Evolutionary conservation across 1,140 invertebrate genomes (phyloP).

Genomic region (Mycetomoellerius zeteki): DNA sequence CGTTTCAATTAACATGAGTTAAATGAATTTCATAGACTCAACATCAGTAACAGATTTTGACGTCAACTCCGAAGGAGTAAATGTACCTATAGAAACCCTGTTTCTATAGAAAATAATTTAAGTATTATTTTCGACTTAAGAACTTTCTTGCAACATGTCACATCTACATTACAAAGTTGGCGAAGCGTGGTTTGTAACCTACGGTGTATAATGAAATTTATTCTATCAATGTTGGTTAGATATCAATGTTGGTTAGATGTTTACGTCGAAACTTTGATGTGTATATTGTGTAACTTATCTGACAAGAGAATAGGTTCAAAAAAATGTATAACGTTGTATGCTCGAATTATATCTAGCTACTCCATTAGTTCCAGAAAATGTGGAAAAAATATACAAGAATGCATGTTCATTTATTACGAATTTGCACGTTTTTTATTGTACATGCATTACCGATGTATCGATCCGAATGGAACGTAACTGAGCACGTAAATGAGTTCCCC

Average conservation of each 20-base stretch:
- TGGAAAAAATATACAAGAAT: background rate
- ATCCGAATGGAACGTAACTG: background rate
- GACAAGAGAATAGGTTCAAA: background rate
- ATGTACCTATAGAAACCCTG: too few species aligned
- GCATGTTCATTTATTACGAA: background rate
- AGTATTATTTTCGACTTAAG: background rate
- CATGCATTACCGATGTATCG: background rate
- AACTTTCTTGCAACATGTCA: background rate
- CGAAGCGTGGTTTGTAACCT: background rate
- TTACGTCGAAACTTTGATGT: constrained; percentile 15
- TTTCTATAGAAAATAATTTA: background rate
- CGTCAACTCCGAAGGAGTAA: too few species aligned
- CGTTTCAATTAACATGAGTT: too few species aligned
- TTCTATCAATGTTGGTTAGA: background rate
- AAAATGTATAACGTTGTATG: background rate
- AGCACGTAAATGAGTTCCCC: background rate
- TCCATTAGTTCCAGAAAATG: background rate
- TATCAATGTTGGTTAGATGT: background rate
- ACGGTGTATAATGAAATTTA: constrained; percentile 20
- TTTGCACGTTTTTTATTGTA: background rate
- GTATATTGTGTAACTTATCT: background rate
- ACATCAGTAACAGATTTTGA: too few species aligned
- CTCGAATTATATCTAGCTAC: too few species aligned
- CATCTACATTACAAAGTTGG: background rate
- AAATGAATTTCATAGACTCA: too few species aligned